Percentiles rank a stretch among this genome's conserved stretches.
These are phyloP conservation scores for Siderastrea radians DNA, from an alignment of 92 coral and sea anemone genomes.

Conservation along the genomic window DNA sequence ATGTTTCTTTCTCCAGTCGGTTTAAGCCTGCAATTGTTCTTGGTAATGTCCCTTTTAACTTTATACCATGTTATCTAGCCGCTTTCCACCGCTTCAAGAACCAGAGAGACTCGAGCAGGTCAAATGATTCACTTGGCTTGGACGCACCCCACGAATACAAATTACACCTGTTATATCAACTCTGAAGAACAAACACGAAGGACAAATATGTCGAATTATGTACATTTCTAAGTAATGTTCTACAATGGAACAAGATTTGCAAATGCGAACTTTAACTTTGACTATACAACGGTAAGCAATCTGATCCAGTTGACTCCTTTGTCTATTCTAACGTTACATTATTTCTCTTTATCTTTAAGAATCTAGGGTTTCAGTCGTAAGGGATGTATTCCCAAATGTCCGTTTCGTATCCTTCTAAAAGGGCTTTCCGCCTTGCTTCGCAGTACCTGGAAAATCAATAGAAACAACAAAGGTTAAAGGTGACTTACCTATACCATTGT, in stretches of 20 bases:
- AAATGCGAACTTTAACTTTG: conserved; percentile 36
- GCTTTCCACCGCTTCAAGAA: background rate
- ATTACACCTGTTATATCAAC: background rate
- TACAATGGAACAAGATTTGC: conserved; percentile 13
- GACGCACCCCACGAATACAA: conserved; percentile 12
- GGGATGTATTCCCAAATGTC: conserved; percentile 99
- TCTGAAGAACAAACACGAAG: conserved; percentile 3
- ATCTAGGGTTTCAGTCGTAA: conserved; percentile 67
- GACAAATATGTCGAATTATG: conserved; percentile 31
- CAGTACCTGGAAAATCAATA: conserved; percentile 84
- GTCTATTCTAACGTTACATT: conserved; percentile 30
- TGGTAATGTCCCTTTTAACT: background rate
- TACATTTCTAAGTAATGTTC: conserved; percentile 37
- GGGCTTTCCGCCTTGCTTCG: conserved; percentile 96
- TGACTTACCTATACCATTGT: conserved; percentile 86
- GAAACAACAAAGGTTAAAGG: background rate
- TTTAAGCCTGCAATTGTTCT: background rate
- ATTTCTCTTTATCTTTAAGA: conserved; percentile 46
- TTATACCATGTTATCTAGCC: background rate
- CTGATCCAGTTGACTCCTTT: conserved; percentile 29
- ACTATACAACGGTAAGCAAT: too few species aligned
- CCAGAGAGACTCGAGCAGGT: background rate
- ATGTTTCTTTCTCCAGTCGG: too few species aligned
- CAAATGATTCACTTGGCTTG: background rate
- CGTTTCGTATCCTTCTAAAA: conserved; percentile 97